A percentile compares a stretch with the other conserved stretches of the same genome.
phyloP scores from a whole-genome alignment of 2,113 vertebrate species.

The Micronycteris hirsuta region DNA sequence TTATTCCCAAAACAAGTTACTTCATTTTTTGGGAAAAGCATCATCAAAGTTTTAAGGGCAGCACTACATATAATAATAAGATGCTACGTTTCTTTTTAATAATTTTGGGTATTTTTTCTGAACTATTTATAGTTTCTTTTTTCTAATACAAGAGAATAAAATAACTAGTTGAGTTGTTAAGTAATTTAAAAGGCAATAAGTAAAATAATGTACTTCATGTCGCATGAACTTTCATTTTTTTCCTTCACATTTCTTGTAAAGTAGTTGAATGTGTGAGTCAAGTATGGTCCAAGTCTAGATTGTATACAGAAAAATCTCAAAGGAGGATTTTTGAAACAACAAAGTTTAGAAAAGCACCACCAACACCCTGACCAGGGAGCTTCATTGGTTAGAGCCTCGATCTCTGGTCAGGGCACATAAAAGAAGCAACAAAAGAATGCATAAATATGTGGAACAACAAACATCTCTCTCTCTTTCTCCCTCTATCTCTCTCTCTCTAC shows the following conservation, averaged over 20 bases:
- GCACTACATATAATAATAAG: not conserved
- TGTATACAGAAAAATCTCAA: not conserved
- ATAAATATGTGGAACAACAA: too few species aligned
- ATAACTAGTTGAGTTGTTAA: not conserved
- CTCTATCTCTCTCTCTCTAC: too few species aligned
- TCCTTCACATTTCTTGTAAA: not conserved
- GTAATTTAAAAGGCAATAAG: not conserved
- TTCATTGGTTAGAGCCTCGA: too few species aligned
- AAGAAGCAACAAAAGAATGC: too few species aligned
- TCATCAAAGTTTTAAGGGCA: not conserved
- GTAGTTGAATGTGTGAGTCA: not conserved
- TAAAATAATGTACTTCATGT: not conserved
- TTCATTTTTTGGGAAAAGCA: constrained; percentile 9
- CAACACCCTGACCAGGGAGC: not conserved
- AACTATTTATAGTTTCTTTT: not conserved
- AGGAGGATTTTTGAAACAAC: constrained; percentile 1
- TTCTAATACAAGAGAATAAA: not conserved
- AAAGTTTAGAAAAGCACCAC: not conserved
- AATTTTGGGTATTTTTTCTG: not conserved
- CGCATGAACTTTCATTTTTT: not conserved
- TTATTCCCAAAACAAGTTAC: not conserved
- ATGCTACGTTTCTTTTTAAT: not conserved
- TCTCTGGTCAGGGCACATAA: too few species aligned
- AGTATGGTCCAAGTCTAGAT: not conserved
- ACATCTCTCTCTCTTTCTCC: too few species aligned